Evolutionary conservation across 2,888 invertebrate species (phyloP).

Genomic region (Eucriotettix oculatus): DNA sequence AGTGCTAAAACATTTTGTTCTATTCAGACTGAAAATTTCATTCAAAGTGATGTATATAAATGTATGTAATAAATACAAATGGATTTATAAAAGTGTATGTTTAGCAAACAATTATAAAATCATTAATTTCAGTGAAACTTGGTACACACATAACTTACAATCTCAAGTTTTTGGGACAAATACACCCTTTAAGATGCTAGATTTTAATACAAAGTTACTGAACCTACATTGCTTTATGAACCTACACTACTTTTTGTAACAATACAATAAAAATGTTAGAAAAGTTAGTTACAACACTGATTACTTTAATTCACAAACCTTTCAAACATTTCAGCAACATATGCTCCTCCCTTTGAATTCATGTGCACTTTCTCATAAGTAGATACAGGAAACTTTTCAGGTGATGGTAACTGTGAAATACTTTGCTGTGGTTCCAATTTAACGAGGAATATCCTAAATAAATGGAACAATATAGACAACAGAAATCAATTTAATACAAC

Average conservation of each 20-base stretch:
- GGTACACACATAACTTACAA: not conserved
- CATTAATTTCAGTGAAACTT: not conserved
- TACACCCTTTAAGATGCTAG: too few species aligned
- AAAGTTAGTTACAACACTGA: too few species aligned
- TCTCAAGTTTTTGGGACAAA: not conserved
- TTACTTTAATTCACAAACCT: conserved; percentile 27
- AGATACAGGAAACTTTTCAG: conserved; percentile 49
- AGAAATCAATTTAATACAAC: too few species aligned
- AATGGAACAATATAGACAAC: conserved; percentile 1
- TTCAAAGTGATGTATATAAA: too few species aligned
- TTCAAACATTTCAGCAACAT: conserved; percentile 71
- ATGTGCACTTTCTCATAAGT: conserved; percentile 58
- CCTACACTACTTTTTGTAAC: too few species aligned
- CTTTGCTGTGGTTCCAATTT: conserved; percentile 44
- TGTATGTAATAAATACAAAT: not conserved
- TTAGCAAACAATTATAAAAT: not conserved
- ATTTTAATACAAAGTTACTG: too few species aligned
- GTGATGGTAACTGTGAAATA: conserved; percentile 46
- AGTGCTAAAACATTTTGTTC: too few species aligned
- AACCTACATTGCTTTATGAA: too few species aligned
- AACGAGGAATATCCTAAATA: conserved; percentile 52
- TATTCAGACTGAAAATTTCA: too few species aligned
- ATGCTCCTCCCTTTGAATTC: conserved; percentile 52
- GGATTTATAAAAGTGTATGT: too few species aligned
- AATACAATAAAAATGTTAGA: too few species aligned